Evolutionary conservation across 2,797 vertebrate species (phyloP).

Genomic region (Takifugu rubripes): DNA sequence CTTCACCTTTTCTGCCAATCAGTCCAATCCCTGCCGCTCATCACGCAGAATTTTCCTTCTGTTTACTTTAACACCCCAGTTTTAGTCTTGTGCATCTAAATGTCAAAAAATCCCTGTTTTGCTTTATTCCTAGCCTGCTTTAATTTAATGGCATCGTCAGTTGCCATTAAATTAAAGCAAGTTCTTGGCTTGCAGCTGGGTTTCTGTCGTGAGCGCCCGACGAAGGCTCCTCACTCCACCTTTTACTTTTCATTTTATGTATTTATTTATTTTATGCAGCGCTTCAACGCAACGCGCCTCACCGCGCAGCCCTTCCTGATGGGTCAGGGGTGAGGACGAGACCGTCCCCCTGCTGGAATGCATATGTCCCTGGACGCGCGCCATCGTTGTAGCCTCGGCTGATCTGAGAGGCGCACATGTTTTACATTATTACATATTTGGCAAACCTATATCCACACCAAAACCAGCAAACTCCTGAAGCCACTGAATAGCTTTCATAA

Average conservation of each 20-base stretch:
- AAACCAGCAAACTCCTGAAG: conserved; percentile 30
- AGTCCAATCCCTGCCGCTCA: conserved; percentile 18
- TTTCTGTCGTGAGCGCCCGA: conserved; percentile 36
- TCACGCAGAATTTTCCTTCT: conserved; percentile 4
- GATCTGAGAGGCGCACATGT: conserved; percentile 41
- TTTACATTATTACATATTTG: conserved; percentile 35
- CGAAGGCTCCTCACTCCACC: conserved; percentile 37
- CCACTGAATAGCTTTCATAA: conserved; percentile 16
- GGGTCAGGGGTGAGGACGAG: conserved; percentile 37
- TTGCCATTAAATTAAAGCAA: background rate
- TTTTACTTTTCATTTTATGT: conserved; percentile 34
- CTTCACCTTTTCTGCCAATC: conserved; percentile 30
- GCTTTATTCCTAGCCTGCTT: conserved; percentile 29
- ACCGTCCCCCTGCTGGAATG: conserved; percentile 36
- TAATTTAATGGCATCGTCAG: conserved; percentile 29
- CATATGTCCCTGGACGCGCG: conserved; percentile 22
- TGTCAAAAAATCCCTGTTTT: conserved; percentile 27
- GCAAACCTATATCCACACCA: conserved; percentile 28
- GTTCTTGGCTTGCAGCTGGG: conserved; percentile 24
- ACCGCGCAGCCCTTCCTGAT: conserved; percentile 44
- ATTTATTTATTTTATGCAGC: conserved; percentile 22
- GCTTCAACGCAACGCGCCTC: conserved; percentile 46
- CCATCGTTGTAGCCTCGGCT: conserved; percentile 23
- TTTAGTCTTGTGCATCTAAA: conserved; percentile 11
- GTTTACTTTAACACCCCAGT: conserved; percentile 8